A percentile compares a stretch with the other conserved stretches of the same genome.
phyloP scores from a whole-genome alignment of 2,113 vertebrate genomes.

The Casuarius casuarius region DNA sequence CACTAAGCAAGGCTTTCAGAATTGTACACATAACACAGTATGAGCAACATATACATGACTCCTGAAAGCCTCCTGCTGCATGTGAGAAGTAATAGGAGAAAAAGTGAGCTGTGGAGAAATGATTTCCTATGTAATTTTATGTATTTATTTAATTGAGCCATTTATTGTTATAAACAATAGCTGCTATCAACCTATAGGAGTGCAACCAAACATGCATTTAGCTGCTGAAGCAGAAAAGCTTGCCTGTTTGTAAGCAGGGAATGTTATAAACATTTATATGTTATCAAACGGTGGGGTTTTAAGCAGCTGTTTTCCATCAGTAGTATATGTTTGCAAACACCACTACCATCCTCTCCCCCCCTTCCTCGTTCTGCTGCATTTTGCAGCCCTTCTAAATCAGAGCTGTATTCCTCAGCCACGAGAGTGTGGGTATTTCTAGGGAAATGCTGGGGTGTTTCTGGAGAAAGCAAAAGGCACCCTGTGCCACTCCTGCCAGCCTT shows the following conservation, averaged over 20 bases:
- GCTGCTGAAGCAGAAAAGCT: neutral
- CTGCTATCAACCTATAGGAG: neutral
- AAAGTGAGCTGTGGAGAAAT: neutral
- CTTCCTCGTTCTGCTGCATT: neutral
- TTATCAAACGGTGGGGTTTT: neutral
- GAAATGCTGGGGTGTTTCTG: neutral
- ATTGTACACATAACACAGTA: neutral
- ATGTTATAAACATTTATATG: neutral
- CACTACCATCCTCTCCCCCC: too few relatives aligned
- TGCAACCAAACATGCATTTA: neutral
- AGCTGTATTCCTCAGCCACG: neutral
- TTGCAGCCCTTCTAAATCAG: neutral
- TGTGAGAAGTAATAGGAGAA: neutral
- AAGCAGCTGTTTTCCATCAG: neutral
- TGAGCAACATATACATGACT: neutral
- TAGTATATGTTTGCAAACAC: neutral
- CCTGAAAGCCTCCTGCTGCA: neutral
- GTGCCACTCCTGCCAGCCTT: accelerated
- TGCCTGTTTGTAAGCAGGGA: neutral
- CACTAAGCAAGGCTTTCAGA: neutral
- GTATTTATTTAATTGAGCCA: neutral
- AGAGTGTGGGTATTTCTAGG: neutral
- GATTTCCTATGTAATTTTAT: neutral
- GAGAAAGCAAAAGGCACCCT: neutral
- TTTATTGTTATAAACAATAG: neutral